Percentiles rank a stretch among this genome's conserved stretches.
Conservation (phyloP, 2,113 vertebrate species). For the Mesoclemmys tuberculata region DNA sequence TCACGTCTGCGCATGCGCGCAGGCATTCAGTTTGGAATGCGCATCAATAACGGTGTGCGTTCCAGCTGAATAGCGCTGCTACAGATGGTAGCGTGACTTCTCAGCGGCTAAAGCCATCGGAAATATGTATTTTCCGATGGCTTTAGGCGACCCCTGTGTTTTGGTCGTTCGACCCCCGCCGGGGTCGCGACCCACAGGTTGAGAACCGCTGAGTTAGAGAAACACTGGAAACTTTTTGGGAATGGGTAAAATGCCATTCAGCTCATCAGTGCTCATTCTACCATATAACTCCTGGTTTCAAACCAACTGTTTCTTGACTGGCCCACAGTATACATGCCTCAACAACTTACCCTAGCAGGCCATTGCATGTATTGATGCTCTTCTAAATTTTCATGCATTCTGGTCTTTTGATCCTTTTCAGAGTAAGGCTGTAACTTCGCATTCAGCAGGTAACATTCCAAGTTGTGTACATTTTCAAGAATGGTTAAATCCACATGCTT, state of each 20-base stretch:
- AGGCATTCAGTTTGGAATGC: no score
- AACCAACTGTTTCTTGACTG: background rate
- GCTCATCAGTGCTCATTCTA: background rate
- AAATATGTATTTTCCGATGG: no score
- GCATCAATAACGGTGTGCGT: no score
- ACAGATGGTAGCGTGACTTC: no score
- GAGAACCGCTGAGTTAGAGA: background rate
- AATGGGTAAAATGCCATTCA: background rate
- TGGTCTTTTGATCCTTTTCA: background rate
- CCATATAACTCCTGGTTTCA: background rate
- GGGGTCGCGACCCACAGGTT: no score
- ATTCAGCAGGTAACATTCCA: rapidly evolving
- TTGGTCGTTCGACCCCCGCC: no score
- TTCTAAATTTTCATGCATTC: background rate
- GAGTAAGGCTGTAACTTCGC: rapidly evolving
- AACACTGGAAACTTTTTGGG: background rate
- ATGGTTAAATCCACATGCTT: background rate
- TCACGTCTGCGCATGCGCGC: no score
- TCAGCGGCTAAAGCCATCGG: no score
- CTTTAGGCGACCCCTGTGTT: no score
- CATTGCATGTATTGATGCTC: no score
- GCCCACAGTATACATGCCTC: background rate
- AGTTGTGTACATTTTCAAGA: background rate
- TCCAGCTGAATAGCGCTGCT: no score
- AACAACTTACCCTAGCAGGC: background rate